phyloP scores from a whole-genome alignment of 2,113 vertebrate species.

The Elgaria multicarinata region DNA sequence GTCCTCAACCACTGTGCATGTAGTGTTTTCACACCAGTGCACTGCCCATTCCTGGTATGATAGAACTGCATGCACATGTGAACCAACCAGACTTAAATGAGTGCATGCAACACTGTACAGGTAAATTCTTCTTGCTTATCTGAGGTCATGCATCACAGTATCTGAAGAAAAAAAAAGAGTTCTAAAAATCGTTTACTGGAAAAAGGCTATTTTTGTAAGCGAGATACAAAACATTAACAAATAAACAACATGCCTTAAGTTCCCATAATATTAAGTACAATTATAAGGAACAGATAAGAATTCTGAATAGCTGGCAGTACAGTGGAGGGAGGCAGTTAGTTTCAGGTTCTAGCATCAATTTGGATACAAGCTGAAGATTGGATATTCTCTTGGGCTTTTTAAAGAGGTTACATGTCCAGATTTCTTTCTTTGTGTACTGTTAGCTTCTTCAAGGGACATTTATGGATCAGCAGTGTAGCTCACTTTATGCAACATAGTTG shows the following conservation, averaged over 20 bases:
- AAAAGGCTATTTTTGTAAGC: background rate
- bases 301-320: background rate
- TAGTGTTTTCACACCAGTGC: background rate
- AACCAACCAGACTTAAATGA: background rate
- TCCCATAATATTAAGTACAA: background rate
- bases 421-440: background rate
- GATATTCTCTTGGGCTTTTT: background rate
- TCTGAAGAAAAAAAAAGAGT: no score
- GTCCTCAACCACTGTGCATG: background rate
- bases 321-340: background rate
- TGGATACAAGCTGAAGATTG: background rate
- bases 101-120: background rate
- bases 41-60: background rate
- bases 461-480: background rate
- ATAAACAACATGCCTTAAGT: background rate
- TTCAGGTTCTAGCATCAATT: background rate
- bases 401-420: background rate
- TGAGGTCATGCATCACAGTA: background rate
- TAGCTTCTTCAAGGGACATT: background rate
- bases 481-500: background rate
- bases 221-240: background rate
- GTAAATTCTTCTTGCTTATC: background rate
- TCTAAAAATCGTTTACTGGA: background rate
- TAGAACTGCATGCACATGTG: background rate
- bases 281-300: background rate